Conservation (phyloP, 2,797 vertebrate species). For the Leptoclinus maculatus region DNA sequence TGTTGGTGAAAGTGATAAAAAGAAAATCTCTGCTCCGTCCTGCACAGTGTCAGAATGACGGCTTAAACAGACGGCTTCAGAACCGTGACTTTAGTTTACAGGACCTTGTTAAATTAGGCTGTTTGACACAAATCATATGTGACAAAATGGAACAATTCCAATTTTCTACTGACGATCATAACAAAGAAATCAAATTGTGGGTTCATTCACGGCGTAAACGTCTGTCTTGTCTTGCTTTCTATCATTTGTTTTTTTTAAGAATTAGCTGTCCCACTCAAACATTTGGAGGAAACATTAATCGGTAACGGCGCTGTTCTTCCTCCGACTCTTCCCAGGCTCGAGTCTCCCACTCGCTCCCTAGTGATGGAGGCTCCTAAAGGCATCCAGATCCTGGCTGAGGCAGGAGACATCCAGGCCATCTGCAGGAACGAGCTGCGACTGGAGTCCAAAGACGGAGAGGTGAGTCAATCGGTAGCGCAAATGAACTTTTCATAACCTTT, state of each 20-base stretch:
- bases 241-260: not conserved
- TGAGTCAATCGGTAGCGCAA: conserved; percentile 43
- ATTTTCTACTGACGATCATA: not conserved
- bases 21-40: not conserved
- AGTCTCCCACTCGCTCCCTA: conserved; percentile 95
- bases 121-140: not conserved
- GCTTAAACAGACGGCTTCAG: not conserved
- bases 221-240: not conserved
- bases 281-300: not conserved
- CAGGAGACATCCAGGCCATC: conserved; percentile 94
- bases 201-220: not conserved
- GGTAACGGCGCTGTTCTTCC: conserved; percentile 4
- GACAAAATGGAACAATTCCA: not conserved
- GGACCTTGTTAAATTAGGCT: not conserved
- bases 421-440: conserved; percentile 96
- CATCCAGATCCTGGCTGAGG: conserved; percentile 96
- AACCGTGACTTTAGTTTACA: not conserved
- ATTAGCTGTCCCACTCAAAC: not conserved
- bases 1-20: conserved; percentile 1
- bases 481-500: not conserved
- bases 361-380: conserved; percentile 98
- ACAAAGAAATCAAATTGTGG: not conserved
- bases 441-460: conserved; percentile 99
- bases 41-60: conserved; percentile 9
- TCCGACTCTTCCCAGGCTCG: conserved; percentile 83